A percentile compares a stretch with the other conserved stretches of the same genome.
Evolutionary conservation across 1,140 invertebrate species (phyloP).

Genomic region (Lordiphosa stackelbergi): DNA sequence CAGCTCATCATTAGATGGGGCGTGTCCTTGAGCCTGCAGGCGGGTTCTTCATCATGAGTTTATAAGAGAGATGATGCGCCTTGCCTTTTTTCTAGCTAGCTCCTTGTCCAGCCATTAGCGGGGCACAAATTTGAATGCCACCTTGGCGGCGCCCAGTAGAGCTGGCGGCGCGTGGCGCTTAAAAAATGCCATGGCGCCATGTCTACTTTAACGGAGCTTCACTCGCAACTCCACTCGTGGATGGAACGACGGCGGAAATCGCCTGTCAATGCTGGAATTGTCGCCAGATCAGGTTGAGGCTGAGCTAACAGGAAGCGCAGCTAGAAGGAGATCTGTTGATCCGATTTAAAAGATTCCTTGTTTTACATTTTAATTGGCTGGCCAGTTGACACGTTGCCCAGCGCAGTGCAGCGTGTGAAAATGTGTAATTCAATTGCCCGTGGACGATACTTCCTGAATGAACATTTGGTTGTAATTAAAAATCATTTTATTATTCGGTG

Average conservation of each 20-base stretch:
- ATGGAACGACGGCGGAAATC: conserved; percentile 40
- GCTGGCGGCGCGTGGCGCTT: conserved; percentile 58
- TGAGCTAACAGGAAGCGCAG: conserved; percentile 35
- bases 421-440: too few species aligned
- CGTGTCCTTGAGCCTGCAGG: conserved; percentile 58
- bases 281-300: conserved; percentile 47
- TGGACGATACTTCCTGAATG: background rate
- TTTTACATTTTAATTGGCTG: conserved; percentile 50
- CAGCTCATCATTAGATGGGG: conserved; percentile 63
- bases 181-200: conserved; percentile 33
- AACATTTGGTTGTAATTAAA: too few species aligned
- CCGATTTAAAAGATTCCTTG: conserved; percentile 41
- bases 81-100: background rate
- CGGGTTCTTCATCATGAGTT: conserved; percentile 38
- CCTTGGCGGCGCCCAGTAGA: conserved; percentile 64
- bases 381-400: background rate
- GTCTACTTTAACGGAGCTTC: conserved; percentile 38
- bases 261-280: conserved; percentile 71
- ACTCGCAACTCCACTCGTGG: background rate
- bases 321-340: conserved; percentile 32
- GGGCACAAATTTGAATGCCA: conserved; percentile 60
- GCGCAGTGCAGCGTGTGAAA: too few species aligned
- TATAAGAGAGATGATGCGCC: conserved; percentile 14
- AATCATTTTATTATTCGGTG: too few species aligned
- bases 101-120: conserved; percentile 35